These are phyloP conservation scores for Melinaea marsaeus DNA, from an alignment of 2,888 invertebrate species.

Conservation along the genomic window DNA sequence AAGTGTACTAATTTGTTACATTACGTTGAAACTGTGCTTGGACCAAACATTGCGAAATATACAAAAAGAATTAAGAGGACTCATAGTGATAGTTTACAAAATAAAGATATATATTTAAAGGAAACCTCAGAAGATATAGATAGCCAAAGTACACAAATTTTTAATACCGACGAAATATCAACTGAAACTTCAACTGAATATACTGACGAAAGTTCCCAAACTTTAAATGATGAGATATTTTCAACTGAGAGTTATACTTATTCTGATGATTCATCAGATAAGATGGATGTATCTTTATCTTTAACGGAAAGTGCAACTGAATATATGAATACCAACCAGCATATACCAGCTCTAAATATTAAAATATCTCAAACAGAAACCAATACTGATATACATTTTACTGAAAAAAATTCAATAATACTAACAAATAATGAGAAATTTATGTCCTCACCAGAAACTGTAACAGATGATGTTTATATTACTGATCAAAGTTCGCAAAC, in stretches of 20 bases:
- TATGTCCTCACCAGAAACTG: too few species aligned
- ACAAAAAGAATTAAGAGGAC: background rate
- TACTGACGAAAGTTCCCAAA: background rate
- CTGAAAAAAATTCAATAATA: too few species aligned
- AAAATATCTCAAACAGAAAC: too few species aligned
- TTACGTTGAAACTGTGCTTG: conserved; percentile 80
- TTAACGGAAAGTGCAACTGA: too few species aligned
- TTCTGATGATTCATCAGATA: too few species aligned
- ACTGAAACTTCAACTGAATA: background rate
- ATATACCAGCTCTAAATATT: too few species aligned
- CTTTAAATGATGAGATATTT: background rate
- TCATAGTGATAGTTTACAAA: background rate
- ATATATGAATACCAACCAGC: too few species aligned
- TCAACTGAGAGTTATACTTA: background rate
- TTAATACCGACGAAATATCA: background rate
- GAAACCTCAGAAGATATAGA: background rate
- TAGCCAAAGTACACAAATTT: background rate
- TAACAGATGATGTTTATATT: too few species aligned
- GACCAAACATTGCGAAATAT: conserved; percentile 74
- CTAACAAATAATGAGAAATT: too few species aligned
- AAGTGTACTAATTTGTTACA: conserved; percentile 79
- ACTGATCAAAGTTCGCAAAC: too few species aligned
- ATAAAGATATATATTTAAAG: background rate
- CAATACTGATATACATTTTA: too few species aligned
- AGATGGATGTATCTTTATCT: too few species aligned